Evolutionary conservation across 2,113 vertebrate species (phyloP).

Genomic region (Protobothrops flavoviridis): DNA sequence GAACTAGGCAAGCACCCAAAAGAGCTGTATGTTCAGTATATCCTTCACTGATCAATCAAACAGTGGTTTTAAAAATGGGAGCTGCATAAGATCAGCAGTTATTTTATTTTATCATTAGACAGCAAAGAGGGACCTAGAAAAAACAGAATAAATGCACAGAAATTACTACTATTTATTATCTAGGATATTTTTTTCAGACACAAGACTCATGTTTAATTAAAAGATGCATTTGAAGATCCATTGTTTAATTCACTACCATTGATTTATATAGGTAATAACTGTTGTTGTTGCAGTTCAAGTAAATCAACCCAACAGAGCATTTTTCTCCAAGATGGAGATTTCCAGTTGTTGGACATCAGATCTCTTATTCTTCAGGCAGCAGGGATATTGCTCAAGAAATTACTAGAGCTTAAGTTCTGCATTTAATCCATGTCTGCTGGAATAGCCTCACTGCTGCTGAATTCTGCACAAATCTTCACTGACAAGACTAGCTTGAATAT

Average conservation of each 20-base stretch:
- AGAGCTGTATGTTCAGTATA: slow-evolving; percentile 14
- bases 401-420: neutral
- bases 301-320: neutral
- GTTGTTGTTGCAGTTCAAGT: neutral
- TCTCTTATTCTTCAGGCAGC: neutral
- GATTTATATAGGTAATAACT: neutral
- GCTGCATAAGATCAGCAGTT: slow-evolving; percentile 20
- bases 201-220: neutral
- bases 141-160: neutral
- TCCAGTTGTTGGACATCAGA: neutral
- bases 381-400: neutral
- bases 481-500: neutral
- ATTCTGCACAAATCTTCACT: neutral
- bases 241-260: neutral
- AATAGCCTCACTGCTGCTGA: neutral
- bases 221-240: neutral
- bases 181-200: neutral
- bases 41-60: slow-evolving; percentile 52
- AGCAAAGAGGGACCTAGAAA: slow-evolving; percentile 13
- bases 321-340: neutral
- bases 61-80: slow-evolving; percentile 50
- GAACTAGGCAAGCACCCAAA: slow-evolving; percentile 51
- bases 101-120: slow-evolving; percentile 43
- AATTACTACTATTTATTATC: neutral
- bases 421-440: neutral